Evolutionary conservation across 2,888 invertebrate genomes (phyloP).

Genomic region (Adineta ricciae): DNA sequence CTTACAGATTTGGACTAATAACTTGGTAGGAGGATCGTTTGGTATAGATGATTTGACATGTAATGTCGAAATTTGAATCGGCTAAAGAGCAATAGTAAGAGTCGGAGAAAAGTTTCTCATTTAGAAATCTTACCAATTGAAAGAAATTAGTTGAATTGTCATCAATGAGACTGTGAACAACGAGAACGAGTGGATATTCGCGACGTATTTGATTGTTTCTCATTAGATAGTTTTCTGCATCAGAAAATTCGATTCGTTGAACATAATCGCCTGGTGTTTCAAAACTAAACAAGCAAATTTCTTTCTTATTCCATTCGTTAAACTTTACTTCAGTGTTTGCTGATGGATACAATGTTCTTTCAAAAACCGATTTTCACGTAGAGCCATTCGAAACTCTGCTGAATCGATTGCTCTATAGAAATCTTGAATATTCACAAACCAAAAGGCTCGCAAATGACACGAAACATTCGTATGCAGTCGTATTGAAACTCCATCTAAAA

Average conservation of each 20-base stretch:
- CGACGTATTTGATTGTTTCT: background rate
- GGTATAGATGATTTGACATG: background rate
- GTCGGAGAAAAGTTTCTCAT: too few relatives aligned
- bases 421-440: background rate
- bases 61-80: background rate
- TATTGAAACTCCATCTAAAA: background rate
- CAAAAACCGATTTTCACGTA: background rate
- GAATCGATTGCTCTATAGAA: background rate
- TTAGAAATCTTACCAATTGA: background rate
- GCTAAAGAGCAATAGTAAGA: background rate
- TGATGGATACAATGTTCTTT: background rate
- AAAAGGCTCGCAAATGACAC: background rate
- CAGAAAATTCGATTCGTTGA: background rate
- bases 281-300: background rate
- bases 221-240: background rate
- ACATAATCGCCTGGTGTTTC: background rate
- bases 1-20: background rate
- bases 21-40: background rate
- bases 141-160: background rate
- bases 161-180: background rate
- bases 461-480: background rate
- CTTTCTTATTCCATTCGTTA: background rate
- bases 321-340: background rate
- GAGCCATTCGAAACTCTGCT: background rate
- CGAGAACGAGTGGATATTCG: slow-evolving; percentile 3